Base-by-base conservation (phyloP, 2,113 vertebrate species). In the Ophiodon elongatus region DNA sequence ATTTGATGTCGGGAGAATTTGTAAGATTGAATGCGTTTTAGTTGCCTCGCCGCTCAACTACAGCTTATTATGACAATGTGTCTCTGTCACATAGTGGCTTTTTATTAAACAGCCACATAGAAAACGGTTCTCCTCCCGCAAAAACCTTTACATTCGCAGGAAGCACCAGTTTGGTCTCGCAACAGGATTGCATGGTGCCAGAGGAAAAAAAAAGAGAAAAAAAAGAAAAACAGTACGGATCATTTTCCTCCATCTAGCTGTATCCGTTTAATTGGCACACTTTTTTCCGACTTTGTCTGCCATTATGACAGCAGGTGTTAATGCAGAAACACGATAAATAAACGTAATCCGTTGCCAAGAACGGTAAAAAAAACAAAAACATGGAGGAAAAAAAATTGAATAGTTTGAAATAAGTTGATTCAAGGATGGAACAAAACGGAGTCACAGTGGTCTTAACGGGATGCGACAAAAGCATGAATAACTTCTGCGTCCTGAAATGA, bases 381-480 rank as follows among this genome's bases (percentile, higher is more conserved):
- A 1, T 56, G 47, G 17, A 1, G 14, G 15, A 15, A 19, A 35
- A 60, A 57, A 47, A 45, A 10, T n/a, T n/a, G 4, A 71, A n/a
- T 6, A n/a, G 0, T 25, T 70, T 25, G 8, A 4, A 67, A 27
- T 37, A 59, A 10, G 66, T 54, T n/a, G 17, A 77, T 35, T 35
- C 8, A 21, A 76, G 64, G 62, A n/a, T 50, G 19, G 23, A 69
- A 11, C 25, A 54, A 59, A 77, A 79, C 80, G 65, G 25, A 76
- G 52, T 31, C 52, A 3, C 41, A 41, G 23, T 15, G 54, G 31
- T 57, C 25, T 10, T 83, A 83, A 81, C 56, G 25, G 69, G 39
- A 73, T 63, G 23, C 62, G 73, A 85, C 79, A 71, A 66, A 85
- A 11, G 33, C 54, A 9, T 80, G 72, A 65, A 80, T 74, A 80